Base-by-base conservation (phyloP, 1,140 invertebrate species). In the Thaumatotibia leucotreta region DNA sequence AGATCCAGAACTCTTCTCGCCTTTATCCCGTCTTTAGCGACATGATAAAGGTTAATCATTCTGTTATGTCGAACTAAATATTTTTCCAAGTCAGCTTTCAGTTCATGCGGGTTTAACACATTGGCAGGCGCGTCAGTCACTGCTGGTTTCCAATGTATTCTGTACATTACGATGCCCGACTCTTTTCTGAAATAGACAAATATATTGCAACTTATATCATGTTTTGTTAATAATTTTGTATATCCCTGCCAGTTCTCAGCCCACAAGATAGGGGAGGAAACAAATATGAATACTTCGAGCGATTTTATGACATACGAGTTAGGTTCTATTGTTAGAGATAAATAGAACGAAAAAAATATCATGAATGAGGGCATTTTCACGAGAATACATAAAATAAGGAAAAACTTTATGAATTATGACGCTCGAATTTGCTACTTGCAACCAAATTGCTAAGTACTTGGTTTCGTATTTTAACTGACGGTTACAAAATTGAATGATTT, bases 101-200 rank as follows among this genome's bases (percentile, higher is more conserved):
- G 69, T 8, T 72, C 80, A 31, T 91, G 83, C n/a, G 85, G 72
- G 23, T 89, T 91, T 8, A 94, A 84, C 3, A 93, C 86, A 66
- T 94, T 80, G 22, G 83, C 80, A 45, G 90, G 89, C 68, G 91
- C 80, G 14, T 84, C 76, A 33, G 89, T 91, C 20, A 88, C 74
- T 79, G 92, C 93, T 32, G 92, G 91, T 50, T 87, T 84, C 94
- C 94, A 95, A 39, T 92, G 92, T 32, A 95, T 91, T 71, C 94
- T 87, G 76, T 94, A 94, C 66, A 92, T 93, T 1, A 93, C 93
- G 22, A 94, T 88, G 20, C 95, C 87, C 64, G 93, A 94, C 67
- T 94, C 94, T 52, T 92, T 84, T 65, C 94, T 95, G 86, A 65
- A 92, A 92, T 68, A 39, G 64, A 74, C 69, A 76, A 54, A 72